A percentile compares a stretch with the other conserved stretches of the same genome.
These are phyloP conservation scores for Zosterops pallidus DNA, from an alignment of 2,113 vertebrate species.

Conservation along the genomic window DNA sequence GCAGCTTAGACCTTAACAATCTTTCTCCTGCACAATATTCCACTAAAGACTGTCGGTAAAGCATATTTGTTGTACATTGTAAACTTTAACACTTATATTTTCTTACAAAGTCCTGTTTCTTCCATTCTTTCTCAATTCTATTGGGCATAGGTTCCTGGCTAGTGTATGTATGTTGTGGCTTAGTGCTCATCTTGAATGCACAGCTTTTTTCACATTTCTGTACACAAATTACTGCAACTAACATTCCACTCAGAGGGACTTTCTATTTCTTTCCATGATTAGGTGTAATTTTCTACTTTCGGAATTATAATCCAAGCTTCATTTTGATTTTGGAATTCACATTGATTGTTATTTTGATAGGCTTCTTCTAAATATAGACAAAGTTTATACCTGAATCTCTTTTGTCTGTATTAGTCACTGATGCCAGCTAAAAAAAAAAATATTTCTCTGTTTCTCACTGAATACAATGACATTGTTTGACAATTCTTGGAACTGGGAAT, in stretches of 20 bases:
- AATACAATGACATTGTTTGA: rapidly evolving
- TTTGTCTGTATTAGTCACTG: not conserved
- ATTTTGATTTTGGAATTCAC: not conserved
- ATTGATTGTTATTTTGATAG: not conserved
- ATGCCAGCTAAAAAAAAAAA: not conserved
- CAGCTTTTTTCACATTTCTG: not conserved
- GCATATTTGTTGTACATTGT: not conserved
- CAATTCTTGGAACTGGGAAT: not conserved
- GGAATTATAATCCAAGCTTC: not conserved
- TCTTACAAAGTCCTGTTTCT: not conserved
- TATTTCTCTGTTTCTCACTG: not conserved
- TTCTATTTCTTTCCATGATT: not conserved
- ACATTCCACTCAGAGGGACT: not conserved
- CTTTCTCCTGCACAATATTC: not conserved
- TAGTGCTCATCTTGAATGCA: not conserved
- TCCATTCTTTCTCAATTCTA: not conserved
- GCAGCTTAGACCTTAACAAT: not conserved
- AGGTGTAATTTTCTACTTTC: not conserved
- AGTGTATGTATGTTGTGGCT: not conserved
- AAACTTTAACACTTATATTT: not conserved
- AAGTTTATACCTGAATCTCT: not conserved
- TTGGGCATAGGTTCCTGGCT: not conserved
- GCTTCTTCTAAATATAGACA: not conserved
- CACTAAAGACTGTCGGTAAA: not conserved
- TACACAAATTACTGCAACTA: not conserved